Conservation (phyloP, 64 coral and sea anemone species). For the Cladopsammia gracilis region DNA sequence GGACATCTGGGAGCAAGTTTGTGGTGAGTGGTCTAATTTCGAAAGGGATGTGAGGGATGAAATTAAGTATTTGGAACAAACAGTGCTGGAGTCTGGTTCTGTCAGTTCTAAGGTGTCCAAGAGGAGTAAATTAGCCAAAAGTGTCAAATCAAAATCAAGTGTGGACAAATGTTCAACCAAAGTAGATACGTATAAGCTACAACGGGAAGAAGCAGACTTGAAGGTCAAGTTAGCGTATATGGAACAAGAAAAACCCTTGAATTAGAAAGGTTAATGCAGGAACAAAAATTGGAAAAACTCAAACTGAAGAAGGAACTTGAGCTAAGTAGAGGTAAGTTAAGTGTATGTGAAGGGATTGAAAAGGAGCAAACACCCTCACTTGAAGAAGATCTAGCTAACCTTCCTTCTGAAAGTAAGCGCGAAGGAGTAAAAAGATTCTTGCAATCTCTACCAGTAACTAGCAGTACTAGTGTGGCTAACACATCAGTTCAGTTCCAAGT, state of each 20-base stretch:
- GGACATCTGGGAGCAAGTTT: constrained; percentile 12
- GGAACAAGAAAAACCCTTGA: constrained; percentile 51
- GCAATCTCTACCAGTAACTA: neutral
- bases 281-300: constrained; percentile 42
- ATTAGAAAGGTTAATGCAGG: constrained; percentile 31
- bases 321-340: constrained; percentile 46
- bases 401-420: neutral
- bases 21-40: constrained; percentile 33
- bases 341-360: constrained; percentile 36
- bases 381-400: too few relatives aligned
- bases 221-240: constrained; percentile 55
- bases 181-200: constrained; percentile 32
- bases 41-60: constrained; percentile 50
- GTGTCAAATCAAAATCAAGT: constrained; percentile 7
- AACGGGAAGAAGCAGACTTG: constrained; percentile 53
- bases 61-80: constrained; percentile 48
- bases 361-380: neutral
- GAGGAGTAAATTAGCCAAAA: neutral
- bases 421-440: constrained; percentile 10
- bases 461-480: neutral
- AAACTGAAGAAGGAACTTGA: constrained; percentile 47
- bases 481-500: constrained; percentile 14
- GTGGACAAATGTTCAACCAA: neutral
- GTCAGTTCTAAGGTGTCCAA: constrained; percentile 11
- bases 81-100: constrained; percentile 8